Evolutionary conservation across 2,888 invertebrate species (phyloP).

Genomic region (Sabatieria punctata): DNA sequence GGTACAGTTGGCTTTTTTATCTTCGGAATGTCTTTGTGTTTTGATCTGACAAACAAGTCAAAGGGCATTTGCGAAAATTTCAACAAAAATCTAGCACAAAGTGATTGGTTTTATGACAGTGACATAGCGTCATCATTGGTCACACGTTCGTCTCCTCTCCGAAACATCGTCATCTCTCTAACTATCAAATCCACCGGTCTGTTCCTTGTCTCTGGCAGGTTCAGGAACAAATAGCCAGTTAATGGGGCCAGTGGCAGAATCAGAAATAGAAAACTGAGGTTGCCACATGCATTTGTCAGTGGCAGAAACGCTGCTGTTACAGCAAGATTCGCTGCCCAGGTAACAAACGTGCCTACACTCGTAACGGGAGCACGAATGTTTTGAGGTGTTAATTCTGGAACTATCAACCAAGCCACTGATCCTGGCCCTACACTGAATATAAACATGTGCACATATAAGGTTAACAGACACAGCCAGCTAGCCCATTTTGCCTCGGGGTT

Average conservation of each 20-base stretch:
- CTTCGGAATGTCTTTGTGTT: too few species aligned
- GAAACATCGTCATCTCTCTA: neutral
- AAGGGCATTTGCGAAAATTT: too few species aligned
- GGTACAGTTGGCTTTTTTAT: too few species aligned
- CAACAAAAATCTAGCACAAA: too few species aligned
- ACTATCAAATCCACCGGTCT: neutral
- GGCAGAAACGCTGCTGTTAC: neutral
- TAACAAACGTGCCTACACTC: neutral
- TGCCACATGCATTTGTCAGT: neutral
- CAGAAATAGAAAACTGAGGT: neutral
- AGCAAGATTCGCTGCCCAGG: neutral
- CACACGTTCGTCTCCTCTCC: too few species aligned
- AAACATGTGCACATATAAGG: neutral
- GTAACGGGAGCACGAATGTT: neutral
- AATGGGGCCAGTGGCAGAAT: neutral
- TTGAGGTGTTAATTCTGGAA: neutral
- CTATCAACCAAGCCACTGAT: neutral
- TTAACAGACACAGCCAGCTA: neutral
- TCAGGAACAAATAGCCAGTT: neutral
- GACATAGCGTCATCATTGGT: too few species aligned
- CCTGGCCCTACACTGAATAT: neutral
- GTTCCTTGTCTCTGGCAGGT: neutral
- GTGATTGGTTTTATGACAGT: too few species aligned
- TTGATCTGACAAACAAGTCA: too few species aligned
- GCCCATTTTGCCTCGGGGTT: neutral